Base-by-base conservation (phyloP, 2,113 vertebrate species). In the Agelaius phoeniceus region DNA sequence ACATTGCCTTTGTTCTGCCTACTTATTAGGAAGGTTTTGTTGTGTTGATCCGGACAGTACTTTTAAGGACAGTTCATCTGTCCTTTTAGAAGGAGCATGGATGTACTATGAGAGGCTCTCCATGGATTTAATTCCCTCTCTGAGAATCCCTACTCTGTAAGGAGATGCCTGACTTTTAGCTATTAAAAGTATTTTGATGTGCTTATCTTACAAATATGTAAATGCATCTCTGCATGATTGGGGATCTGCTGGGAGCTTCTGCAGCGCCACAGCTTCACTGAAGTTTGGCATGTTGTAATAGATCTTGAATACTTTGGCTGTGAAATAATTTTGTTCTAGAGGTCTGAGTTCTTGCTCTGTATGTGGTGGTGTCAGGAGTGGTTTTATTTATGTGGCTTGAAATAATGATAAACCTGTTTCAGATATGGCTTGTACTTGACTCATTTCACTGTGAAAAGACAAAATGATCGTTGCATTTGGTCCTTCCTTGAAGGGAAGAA, bases 151-250 rank as follows among this genome's bases (percentile, higher is more conserved):
- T 39, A 1, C 69, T 89, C 35, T 72, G 35, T 75, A 49, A 94
- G 83, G 46, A 91, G 67, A 61, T 21, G 41, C 72, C 48, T 95
- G 59, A 52, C 55, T 82, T 95, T 75, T 72, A 59, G 75, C 33
- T 86, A 16, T 82, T 91, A 18, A 23, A 91, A 95, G 37, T 83
- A 35, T 84, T 91, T 93, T 84, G 35, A 35, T 91, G 58, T 81
- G 48, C 58, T 91, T 96, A 48, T 69, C 51, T 83, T 63, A 68
- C 35, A 85, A 90, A 78, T 74, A 74, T 44, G 48, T 93, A 73
- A 93, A 90, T 92, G 73, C 27, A 74, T 74, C 68, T 80, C 75
- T 77, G 72, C 39, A 48, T 1, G 13, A 9, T 20, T 26, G 11
- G 44, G 55, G 39, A 27, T 76, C 49, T 69, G 63, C 73, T 88